Evolutionary conservation across 1,140 invertebrate species (phyloP).

Genomic region (Neodiprion pinetum): DNA sequence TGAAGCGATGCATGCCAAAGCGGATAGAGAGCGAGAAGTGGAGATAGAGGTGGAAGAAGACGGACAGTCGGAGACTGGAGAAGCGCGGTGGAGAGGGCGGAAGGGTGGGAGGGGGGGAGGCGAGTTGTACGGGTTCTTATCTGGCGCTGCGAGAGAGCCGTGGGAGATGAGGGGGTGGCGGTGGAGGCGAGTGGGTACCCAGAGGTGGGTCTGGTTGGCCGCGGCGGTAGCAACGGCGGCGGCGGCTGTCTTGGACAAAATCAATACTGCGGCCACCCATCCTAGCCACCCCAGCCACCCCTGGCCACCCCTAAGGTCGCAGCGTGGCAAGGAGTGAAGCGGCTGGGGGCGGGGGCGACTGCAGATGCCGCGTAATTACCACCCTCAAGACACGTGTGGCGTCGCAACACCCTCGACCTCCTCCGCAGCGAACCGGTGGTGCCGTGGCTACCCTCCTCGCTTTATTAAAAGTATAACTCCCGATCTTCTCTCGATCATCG

Average conservation of each 20-base stretch:
- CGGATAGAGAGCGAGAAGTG: constrained; percentile 18
- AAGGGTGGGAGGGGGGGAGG: constrained; percentile 12
- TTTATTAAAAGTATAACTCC: constrained; percentile 61
- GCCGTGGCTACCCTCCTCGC: constrained; percentile 23
- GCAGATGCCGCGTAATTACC: constrained; percentile 64
- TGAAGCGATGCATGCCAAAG: not conserved
- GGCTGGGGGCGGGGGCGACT: constrained; percentile 47
- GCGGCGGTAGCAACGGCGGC: constrained; percentile 47
- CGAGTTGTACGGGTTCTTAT: constrained; percentile 15
- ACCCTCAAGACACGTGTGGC: constrained; percentile 63
- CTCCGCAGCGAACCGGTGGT: constrained; percentile 9
- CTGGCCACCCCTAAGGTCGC: constrained; percentile 52
- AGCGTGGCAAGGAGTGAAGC: constrained; percentile 9
- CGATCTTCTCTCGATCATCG: constrained; percentile 39
- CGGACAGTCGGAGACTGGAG: constrained; percentile 21
- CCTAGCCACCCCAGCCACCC: constrained; percentile 46
- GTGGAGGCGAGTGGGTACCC: constrained; percentile 58
- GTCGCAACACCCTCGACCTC: constrained; percentile 49
- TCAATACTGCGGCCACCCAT: constrained; percentile 61
- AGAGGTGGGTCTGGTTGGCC: constrained; percentile 62
- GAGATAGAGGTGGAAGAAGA: constrained; percentile 26
- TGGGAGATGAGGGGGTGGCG: constrained; percentile 41
- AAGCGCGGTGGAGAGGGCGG: constrained; percentile 21
- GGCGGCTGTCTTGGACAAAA: constrained; percentile 62
- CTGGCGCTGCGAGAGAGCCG: constrained; percentile 22